A percentile compares a stretch with the other conserved stretches of the same genome.
phyloP scores from a whole-genome alignment of 2,888 invertebrate genomes.

The Sminthurinus aureus region DNA sequence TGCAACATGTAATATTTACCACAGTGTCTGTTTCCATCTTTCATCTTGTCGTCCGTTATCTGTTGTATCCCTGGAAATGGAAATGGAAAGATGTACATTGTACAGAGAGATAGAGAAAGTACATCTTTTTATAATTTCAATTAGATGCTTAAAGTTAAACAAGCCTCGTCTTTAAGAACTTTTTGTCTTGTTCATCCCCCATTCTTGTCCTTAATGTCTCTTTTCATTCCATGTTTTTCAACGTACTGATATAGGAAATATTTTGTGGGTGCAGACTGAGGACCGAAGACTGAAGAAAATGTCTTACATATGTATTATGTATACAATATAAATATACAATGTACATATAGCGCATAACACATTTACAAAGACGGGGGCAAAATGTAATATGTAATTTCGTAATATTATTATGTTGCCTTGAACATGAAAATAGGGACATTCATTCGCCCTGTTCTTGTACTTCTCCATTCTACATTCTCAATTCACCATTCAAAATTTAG shows the following conservation, averaged over 20 bases:
- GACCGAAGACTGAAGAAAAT: neutral
- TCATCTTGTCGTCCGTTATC: neutral
- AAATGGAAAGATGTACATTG: neutral
- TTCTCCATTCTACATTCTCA: too few species aligned
- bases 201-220: neutral
- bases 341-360: too few species aligned
- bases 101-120: neutral
- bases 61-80: neutral
- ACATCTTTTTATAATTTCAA: conserved; percentile 17
- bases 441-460: neutral
- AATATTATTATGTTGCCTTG: too few species aligned
- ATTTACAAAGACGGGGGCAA: too few species aligned
- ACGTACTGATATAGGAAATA: neutral
- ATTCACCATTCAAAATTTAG: neutral
- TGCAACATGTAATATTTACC: too few species aligned
- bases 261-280: neutral
- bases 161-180: neutral
- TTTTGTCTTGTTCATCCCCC: neutral
- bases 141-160: conserved; percentile 26
- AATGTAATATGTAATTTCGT: too few species aligned
- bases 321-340: too few species aligned
- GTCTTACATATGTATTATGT: too few species aligned
- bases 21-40: neutral
- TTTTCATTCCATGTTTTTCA: neutral
- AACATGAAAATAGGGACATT: too few species aligned